Base-by-base conservation (phyloP, 2,113 vertebrate species). In the Marcusenius ussheri region DNA sequence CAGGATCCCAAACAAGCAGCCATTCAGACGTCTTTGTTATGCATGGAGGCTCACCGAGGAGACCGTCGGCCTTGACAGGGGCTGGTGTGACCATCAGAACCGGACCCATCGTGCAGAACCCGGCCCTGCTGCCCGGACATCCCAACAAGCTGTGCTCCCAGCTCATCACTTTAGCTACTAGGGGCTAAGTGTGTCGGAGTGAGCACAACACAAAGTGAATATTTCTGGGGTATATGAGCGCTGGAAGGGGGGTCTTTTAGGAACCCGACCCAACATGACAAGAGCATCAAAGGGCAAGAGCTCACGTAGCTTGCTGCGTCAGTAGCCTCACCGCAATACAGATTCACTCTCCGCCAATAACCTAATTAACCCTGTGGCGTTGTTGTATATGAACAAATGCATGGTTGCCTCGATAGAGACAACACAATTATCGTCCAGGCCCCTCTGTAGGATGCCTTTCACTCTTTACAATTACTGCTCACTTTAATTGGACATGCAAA, bases 401-500 rank as follows among this genome's bases (percentile, higher is more conserved):
- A 31, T 62, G 62, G 24, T 62, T 49, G 42, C 87, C 39, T 88
- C 13, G 9, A 84, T 45, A 83, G 35, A 83, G 51, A n/a, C 70
- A 39, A 89, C 62, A 83, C 88, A 83, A 83, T 83, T 83, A 89
- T 62, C 24, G 24, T 45, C 80, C 42, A 45, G 50, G 39, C 10
- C 35, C 15, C 80, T 19, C 89, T 7, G 49, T 56, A 24, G 50
- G 50, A 83, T 2, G 24, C 89, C 42, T 42, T 27, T 46, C 77
- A 84, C 80, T 84, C 56, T 45, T 35, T 31, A 58, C 89, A 51
- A 58, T 89, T 84, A 89, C 50, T 2, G 8, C 39, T 31, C 15
- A 3, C 24, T 85, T 85, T 53, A 89, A 89, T 89, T 89, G 89
- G 80, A 89, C 46, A 83, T 62, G 87, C 53, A 58, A 66, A 62